Conservation (phyloP, 2,888 invertebrate species). For the Tachina fera region DNA sequence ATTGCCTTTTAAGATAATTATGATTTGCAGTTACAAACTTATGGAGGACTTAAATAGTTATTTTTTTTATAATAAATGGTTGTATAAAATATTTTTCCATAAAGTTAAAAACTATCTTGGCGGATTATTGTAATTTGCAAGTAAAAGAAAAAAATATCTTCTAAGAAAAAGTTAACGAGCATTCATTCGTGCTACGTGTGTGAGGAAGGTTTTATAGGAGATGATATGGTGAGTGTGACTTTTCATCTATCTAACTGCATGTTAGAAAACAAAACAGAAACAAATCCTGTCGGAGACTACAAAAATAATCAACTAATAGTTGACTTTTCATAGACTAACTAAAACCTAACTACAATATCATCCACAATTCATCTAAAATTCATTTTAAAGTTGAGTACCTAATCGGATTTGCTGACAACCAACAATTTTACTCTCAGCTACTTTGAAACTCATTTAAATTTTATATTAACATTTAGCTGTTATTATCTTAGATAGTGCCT, state of each 20-base stretch:
- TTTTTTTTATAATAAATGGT: conserved; percentile 28
- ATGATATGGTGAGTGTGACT: background rate
- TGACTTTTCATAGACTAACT: too few relatives aligned
- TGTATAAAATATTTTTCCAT: conserved; percentile 9
- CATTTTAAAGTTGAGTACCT: too few relatives aligned
- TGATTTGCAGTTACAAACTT: conserved; percentile 64
- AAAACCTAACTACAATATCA: too few relatives aligned
- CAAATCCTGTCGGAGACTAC: too few relatives aligned
- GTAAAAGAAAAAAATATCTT: background rate
- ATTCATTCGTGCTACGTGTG: conserved; percentile 25
- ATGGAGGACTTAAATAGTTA: conserved; percentile 43
- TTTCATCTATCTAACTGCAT: background rate
- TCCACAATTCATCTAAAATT: too few relatives aligned
- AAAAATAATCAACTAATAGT: too few relatives aligned
- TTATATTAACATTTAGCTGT: too few relatives aligned
- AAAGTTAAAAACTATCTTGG: conserved; percentile 21
- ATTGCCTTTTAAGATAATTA: conserved; percentile 60
- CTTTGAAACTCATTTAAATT: too few relatives aligned
- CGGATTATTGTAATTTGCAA: conserved; percentile 59
- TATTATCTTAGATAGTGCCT: too few relatives aligned
- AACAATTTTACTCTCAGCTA: too few relatives aligned
- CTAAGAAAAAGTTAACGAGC: conserved; percentile 23
- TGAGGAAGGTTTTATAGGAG: background rate
- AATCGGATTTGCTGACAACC: too few relatives aligned
- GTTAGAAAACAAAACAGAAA: too few relatives aligned